Base-by-base conservation (phyloP, 1,140 invertebrate genomes). In the Euschistus heros region DNA sequence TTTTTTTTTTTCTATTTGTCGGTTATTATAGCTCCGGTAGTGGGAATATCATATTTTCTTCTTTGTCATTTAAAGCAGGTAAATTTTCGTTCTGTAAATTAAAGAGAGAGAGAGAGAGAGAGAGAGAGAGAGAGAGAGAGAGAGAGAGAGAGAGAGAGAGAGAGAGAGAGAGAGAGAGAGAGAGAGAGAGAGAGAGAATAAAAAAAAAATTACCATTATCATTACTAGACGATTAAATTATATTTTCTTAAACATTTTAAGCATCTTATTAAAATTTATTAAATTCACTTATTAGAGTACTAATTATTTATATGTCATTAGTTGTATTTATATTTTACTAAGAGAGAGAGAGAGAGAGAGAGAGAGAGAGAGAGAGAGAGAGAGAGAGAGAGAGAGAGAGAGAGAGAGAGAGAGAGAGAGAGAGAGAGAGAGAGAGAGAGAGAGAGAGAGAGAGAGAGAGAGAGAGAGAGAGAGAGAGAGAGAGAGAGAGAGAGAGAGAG, bases 341-440 rank as follows among this genome's bases (percentile, higher is more conserved):
- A 61, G 60, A 61, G 60, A 61, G 60, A 61, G 60, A 61, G 60
- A 61, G 60, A 61, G 60, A 61, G 60, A 61, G 60, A 61, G 60
- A 61, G 60, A 61, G 60, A 61, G 60, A 61, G 60, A 61, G 60
- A 61, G 60, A 61, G 60, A 61, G 60, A 61, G 60, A 61, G 60
- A 61, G 60, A 61, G 60, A 61, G 60, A 61, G 60, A 61, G 60
- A 61, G 60, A 61, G 60, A 61, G 60, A 42, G 60, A 61, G 60
- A 42, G 60, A 61, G 60, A 42, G 60, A 61, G 60, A 61, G 60
- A 61, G 60, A 61, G 60, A 61, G 60, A 61, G 60, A 61, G 60
- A 61, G 60, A 61, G 60, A 61, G 60, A 61, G 60, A 61, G 60
- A 61, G 60, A 61, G 60, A 61, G 60, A 61, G 60, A 61, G 60